Base-by-base conservation (phyloP, 2,888 invertebrate species). In the Brachylomia viminalis region DNA sequence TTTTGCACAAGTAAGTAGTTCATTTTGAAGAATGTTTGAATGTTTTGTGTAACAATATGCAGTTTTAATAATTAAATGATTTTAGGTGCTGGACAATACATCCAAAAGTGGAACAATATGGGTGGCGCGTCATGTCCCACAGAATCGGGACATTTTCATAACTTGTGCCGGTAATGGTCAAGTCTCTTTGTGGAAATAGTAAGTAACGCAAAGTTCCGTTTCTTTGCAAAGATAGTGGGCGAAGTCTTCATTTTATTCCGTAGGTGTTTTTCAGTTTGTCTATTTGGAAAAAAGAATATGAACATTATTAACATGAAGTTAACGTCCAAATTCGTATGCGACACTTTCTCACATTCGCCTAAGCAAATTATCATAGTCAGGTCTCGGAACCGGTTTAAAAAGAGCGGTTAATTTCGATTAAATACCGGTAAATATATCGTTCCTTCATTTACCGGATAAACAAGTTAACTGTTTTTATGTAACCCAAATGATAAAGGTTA, bases 121-220 rank as follows among this genome's bases (percentile, higher is more conserved):
- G 99, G 95, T 97, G 45, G 98, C 97, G 0, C 97, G 97, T 58
- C 99, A 99, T 96, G 94, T 99, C 68, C 99, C 99, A 0, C 99
- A 99, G 94, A 99, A 99, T 93, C 97, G 99, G 71, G 99, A 99
- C 91, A 94, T 99, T 33, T 99, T 99, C 91, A 97, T 98, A 90
- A 99, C 99, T 0, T 98, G 98, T 79, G 99, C 99, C 5, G 99
- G 99, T 0, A 97, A 97, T 85, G 99, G 99, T 13, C 98, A 98
- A n/a, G 93, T 99, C 30, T 97, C 98, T 82, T 96, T 99, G n/a
- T 99, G 99, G 99, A 98, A 99, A 97, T 99, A 99, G 98, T 99
- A 97, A 97, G 97, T 97, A 7, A 52, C 23, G 13, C 27, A 23
- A 42, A n/a, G 1, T 62, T 15, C n/a, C 20, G 2, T 17, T 15